Percentiles rank a stretch among this genome's conserved stretches.
phyloP scores from a whole-genome alignment of 2,113 vertebrate species.

The Hippocampus zosterae region DNA sequence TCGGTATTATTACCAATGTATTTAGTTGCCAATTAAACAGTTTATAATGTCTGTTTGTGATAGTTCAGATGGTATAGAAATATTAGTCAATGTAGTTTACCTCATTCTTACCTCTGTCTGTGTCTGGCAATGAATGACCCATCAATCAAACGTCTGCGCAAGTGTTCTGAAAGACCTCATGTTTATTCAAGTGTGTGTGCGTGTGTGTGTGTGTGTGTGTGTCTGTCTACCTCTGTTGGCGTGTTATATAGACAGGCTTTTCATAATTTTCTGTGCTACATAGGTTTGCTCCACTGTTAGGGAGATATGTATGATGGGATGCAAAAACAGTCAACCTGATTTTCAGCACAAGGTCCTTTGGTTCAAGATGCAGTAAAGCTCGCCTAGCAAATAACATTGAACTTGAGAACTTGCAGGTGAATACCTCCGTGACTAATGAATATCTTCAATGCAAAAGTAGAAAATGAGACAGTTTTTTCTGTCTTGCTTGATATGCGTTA shows the following conservation, averaged over 20 bases:
- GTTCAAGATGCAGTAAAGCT: conserved; percentile 26
- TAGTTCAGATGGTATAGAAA: background rate
- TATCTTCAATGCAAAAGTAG: background rate
- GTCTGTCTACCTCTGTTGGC: conserved; percentile 15
- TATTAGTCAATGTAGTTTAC: conserved; percentile 9
- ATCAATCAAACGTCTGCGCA: conserved; percentile 51
- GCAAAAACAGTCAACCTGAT: conserved; percentile 26
- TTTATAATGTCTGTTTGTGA: background rate
- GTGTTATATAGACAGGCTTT: conserved; percentile 13
- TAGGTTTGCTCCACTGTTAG: conserved; percentile 37
- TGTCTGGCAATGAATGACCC: conserved; percentile 44
- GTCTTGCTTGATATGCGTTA: background rate
- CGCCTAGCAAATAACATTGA: background rate
- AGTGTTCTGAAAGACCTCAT: conserved; percentile 38
- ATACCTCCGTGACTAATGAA: background rate
- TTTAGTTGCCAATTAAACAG: background rate
- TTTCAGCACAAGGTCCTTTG: conserved; percentile 3
- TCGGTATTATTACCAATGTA: background rate
- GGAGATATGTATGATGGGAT: conserved; percentile 15
- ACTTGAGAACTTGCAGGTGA: background rate
- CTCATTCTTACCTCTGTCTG: conserved; percentile 27
- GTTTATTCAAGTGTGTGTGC: conserved; percentile 69
- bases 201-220: conserved; percentile 31
- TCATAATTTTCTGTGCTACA: conserved; percentile 19
- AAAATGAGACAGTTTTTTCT: background rate